These are phyloP conservation scores for Drosophila fulvimacula DNA, from an alignment of 2,888 invertebrate genomes.

Conservation along the genomic window DNA sequence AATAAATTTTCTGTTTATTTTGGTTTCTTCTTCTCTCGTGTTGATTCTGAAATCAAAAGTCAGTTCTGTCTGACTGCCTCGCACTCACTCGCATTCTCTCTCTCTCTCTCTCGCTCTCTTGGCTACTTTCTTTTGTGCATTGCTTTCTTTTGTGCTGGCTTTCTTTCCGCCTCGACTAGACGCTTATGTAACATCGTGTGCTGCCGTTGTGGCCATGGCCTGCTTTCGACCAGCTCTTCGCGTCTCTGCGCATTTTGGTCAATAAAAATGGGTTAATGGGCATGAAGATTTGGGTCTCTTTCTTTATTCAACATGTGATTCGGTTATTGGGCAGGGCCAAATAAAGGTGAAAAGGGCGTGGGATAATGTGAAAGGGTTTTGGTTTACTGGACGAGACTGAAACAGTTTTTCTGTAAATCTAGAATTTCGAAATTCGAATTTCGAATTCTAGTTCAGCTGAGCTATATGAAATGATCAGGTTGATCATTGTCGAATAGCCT, in stretches of 20 bases:
- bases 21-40: conserved; percentile 15
- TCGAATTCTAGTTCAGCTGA: background rate
- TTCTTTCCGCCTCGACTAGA: conserved; percentile 32
- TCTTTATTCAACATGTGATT: background rate
- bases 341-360: conserved; percentile 5
- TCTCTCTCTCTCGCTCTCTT: background rate
- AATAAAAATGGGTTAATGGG: conserved; percentile 74
- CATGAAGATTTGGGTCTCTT: conserved; percentile 29
- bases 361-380: background rate
- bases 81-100: background rate
- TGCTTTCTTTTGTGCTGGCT: conserved; percentile 47
- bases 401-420: background rate
- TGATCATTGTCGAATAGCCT: no score
- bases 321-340: background rate
- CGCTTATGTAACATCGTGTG: conserved; percentile 52
- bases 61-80: conserved; percentile 27
- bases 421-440: background rate
- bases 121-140: conserved; percentile 54
- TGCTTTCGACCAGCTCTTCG: conserved; percentile 61
- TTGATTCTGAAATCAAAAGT: conserved; percentile 75
- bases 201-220: conserved; percentile 56
- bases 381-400: background rate
- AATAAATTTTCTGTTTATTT: conserved; percentile 1
- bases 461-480: background rate
- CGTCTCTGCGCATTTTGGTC: conserved; percentile 38